Conservation (phyloP, 2,797 vertebrate genomes). For the Squalus acanthias region DNA sequence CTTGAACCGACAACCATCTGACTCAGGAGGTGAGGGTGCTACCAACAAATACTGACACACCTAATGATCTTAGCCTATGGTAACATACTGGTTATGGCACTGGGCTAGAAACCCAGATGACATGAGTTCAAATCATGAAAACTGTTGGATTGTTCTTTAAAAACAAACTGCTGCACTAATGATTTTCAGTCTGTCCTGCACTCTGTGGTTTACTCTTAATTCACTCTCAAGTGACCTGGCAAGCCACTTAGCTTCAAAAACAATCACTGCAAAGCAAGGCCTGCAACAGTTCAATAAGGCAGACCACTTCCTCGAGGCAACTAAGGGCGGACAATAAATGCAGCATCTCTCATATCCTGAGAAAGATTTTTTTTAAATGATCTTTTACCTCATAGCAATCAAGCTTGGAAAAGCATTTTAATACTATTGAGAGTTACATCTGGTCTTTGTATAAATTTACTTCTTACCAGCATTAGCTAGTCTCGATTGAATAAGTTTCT, state of each 20-base stretch:
- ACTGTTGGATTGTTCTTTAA: neutral
- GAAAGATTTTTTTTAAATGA: neutral
- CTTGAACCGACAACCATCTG: no score
- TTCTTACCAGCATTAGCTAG: conserved; percentile 83
- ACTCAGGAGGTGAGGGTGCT: no score
- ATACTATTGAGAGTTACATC: neutral
- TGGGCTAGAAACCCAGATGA: neutral
- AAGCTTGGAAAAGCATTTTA: neutral
- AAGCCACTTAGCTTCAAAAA: neutral
- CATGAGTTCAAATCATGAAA: neutral
- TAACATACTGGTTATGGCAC: neutral
- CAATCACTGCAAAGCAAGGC: neutral
- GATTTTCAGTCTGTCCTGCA: neutral
- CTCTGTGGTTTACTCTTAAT: neutral
- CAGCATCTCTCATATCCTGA: neutral
- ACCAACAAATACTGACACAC: no score
- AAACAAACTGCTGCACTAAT: neutral
- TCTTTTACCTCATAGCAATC: neutral
- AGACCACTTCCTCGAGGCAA: neutral
- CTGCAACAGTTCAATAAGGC: neutral
- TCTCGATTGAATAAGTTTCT: conserved; percentile 82
- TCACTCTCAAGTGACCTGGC: neutral
- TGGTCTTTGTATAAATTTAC: neutral
- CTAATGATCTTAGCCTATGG: neutral
- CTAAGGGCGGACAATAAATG: neutral